Evolutionary conservation across 2,113 vertebrate species (phyloP).

Genomic region (Thinocorus orbignyianus): DNA sequence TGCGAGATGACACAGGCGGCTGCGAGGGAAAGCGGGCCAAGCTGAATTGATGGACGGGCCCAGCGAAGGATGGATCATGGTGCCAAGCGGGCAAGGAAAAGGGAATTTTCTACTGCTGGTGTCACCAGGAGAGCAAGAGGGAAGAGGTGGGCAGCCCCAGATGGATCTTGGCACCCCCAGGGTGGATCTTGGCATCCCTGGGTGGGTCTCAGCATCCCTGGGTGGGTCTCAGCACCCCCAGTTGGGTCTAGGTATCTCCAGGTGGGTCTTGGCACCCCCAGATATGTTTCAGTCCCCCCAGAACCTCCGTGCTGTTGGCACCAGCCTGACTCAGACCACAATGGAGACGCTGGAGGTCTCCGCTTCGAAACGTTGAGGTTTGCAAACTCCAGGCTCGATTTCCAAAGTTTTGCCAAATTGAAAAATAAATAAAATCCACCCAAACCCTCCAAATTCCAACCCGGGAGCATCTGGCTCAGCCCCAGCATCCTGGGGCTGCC

Average conservation of each 20-base stretch:
- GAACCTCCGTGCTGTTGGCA: background rate
- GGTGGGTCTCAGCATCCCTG: too few species aligned
- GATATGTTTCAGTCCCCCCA: too few species aligned
- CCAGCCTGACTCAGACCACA: background rate
- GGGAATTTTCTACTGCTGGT: background rate
- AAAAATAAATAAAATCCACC: background rate
- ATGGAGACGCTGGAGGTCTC: accelerated
- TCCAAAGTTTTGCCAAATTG: background rate
- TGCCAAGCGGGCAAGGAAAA: background rate
- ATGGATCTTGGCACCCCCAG: background rate
- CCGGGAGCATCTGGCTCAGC: background rate
- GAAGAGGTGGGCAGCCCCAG: background rate
- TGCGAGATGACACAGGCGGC: background rate
- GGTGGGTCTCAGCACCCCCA: too few species aligned
- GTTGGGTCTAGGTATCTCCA: background rate
- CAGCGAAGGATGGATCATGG: background rate
- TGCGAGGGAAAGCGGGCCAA: background rate
- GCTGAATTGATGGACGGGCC: background rate
- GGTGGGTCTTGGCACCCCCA: background rate
- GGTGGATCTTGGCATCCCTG: too few species aligned
- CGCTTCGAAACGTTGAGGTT: accelerated
- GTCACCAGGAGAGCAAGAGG: background rate
- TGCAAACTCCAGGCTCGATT: background rate
- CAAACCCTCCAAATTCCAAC: background rate
- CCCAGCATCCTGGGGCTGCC: background rate